These are phyloP conservation scores for Helicoverpa assulta DNA, from an alignment of 2,888 invertebrate species.

Conservation along the genomic window DNA sequence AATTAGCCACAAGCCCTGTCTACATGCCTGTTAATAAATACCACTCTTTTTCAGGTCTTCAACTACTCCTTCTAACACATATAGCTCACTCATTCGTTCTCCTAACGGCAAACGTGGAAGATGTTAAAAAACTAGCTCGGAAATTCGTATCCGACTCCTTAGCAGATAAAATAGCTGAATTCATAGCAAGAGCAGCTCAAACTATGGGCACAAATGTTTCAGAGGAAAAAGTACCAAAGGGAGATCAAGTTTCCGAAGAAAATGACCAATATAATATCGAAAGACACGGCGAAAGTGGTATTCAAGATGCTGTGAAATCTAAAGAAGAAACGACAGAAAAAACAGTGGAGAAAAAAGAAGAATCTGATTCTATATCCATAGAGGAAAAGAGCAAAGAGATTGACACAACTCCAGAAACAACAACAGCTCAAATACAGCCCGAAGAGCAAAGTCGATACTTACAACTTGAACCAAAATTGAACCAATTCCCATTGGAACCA, in stretches of 20 bases:
- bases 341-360: neutral
- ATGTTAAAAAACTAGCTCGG: constrained; percentile 74
- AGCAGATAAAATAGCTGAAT: constrained; percentile 70
- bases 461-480: neutral
- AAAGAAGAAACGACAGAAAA: neutral
- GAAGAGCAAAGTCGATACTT: constrained; percentile 19
- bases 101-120: constrained; percentile 78
- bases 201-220: constrained; percentile 42
- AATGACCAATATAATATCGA: constrained; percentile 21
- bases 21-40: neutral
- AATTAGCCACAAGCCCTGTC: too few species aligned
- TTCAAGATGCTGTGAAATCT: neutral
- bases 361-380: rapidly evolving
- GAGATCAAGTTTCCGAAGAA: constrained; percentile 34
- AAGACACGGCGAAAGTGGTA: constrained; percentile 1
- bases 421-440: neutral
- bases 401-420: neutral
- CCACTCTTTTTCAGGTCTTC: constrained; percentile 67
- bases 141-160: constrained; percentile 74
- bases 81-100: constrained; percentile 68
- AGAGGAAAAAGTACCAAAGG: constrained; percentile 48
- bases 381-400: neutral
- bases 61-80: constrained; percentile 63
- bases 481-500: neutral
- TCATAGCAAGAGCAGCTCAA: constrained; percentile 62